Base-by-base conservation (phyloP, 1,140 invertebrate genomes). In the Brachionus rotundiformis region DNA sequence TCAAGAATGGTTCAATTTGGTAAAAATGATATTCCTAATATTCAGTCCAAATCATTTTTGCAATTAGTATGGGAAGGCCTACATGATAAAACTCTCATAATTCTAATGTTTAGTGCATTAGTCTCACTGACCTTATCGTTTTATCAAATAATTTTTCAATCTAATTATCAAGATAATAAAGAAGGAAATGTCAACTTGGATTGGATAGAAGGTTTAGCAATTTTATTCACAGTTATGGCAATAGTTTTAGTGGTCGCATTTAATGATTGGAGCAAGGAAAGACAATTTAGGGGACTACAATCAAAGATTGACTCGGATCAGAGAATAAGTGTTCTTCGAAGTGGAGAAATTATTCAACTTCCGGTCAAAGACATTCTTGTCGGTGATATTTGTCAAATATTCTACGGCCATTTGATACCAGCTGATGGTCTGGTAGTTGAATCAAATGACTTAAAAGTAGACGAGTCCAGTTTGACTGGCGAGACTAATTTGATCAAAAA, bases 401-500 rank as follows among this genome's bases (percentile, higher is more conserved):
- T 90, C 87, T 90, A 84, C 90, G 90, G 90, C 85, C 97, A 99
- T 90, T 90, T 99, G 84, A 90, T 99, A 87, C 97, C 97, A 82
- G 95, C 97, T 65, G 97, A 99, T 90, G 97, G 97, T 86, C 90
- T 98, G 84, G 90, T 99, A 83, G 94, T 99, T 86, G 96, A 99
- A 91, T 96, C 95, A 88, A 99, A 98, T 90, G 97, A 99, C 89
- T 91, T 99, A 83, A 99, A 98, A 92, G 87, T 97, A 84, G 97
- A 99, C 89, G 97, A 99, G 89, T 98, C 95, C 81, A 98, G 96
- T 84, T 90, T 99, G 84, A 99, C 97, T 83, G 97, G 97, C 84
- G 97, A 99, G 91, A 98, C 96, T 10, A 97, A 99, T 90, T 95
- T 98, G 91, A 96, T 99, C 31, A 98, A 97, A 89, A 99, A 99